A percentile compares a stretch with the other conserved stretches of the same genome.
These are phyloP conservation scores for Odontomachus brunneus DNA, from an alignment of 1,140 invertebrate species.

Conservation along the genomic window DNA sequence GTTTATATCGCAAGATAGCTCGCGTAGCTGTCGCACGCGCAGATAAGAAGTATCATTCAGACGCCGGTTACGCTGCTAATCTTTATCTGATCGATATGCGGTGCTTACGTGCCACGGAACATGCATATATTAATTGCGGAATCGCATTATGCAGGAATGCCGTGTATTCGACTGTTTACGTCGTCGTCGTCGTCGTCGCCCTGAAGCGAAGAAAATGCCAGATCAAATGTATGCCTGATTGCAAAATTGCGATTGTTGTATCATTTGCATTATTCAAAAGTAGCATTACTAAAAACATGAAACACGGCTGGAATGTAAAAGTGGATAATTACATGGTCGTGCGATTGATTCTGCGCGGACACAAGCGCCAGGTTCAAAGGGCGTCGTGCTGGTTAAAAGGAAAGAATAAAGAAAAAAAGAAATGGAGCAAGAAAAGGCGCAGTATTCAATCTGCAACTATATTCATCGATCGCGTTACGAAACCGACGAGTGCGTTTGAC, in stretches of 20 bases:
- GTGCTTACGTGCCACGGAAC: background rate
- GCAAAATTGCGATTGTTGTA: background rate
- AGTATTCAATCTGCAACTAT: background rate
- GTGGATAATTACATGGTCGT: too few species aligned
- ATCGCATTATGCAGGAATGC: background rate
- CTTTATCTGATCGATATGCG: constrained; percentile 8
- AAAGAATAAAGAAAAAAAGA: background rate
- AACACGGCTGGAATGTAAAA: too few species aligned
- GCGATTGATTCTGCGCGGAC: too few species aligned
- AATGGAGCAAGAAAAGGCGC: background rate
- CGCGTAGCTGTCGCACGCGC: background rate
- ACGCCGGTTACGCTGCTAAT: background rate
- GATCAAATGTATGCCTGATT: background rate
- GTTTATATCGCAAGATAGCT: background rate
- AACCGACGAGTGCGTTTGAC: constrained; percentile 13
- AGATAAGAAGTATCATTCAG: constrained; percentile 32
- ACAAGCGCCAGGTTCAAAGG: too few species aligned
- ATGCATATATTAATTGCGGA: constrained; percentile 35
- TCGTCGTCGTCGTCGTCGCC: too few species aligned
- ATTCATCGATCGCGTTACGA: background rate
- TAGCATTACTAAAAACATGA: background rate
- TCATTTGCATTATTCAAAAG: background rate
- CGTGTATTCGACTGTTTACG: background rate
- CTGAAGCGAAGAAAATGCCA: too few species aligned
- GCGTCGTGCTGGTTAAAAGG: too few species aligned